Base-by-base conservation (phyloP, 2,113 vertebrate genomes). In the Equus przewalskii region DNA sequence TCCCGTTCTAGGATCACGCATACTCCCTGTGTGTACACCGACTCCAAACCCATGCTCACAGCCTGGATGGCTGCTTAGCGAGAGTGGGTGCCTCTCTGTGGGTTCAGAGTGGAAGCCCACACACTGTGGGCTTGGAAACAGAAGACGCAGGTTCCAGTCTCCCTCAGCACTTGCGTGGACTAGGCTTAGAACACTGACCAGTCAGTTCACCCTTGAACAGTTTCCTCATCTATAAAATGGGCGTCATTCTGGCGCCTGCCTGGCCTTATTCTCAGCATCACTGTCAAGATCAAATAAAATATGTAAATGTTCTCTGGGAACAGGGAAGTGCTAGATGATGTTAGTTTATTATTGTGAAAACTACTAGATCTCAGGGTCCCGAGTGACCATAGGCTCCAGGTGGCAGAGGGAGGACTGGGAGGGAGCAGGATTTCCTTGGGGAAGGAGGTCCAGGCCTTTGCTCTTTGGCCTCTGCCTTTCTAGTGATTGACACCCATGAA, bases 401-500 rank as follows among this genome's bases (percentile, higher is more conserved):
- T 30, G 6, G 28, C 28, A 54, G 26, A 80, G 46, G 44, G 30
- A 69, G 33, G 4, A 9, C 14, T 28, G 44, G 65, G 22, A 41
- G 4, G 67, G 21, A 33, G 10, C 4, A 0, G 19, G 84, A 21
- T 21, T 5, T 21, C n/a, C 18, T 62, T 11, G 7, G 49, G 46
- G 62, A 41, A 36, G 70, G 56, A 75, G 24, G 70, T 21, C 18
- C 60, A 46, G 60, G 80, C 6, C 44, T 88, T 46, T 93, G 75
- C 22, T 87, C 75, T 92, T 79, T 24, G 51, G 26, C 7, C n/a
- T 87, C 94, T 88, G 58, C 24, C 64, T 89, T 75, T 75, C 89
- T 65, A 58, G 69, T 93, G 81, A 88, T 58, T 83, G 81, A 78
- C 69, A 92, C 16, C 6, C 65, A 56, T 1, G 14, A 28, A 0